phyloP scores from a whole-genome alignment of 2,888 invertebrate species.

The Erebia epiphron region DNA sequence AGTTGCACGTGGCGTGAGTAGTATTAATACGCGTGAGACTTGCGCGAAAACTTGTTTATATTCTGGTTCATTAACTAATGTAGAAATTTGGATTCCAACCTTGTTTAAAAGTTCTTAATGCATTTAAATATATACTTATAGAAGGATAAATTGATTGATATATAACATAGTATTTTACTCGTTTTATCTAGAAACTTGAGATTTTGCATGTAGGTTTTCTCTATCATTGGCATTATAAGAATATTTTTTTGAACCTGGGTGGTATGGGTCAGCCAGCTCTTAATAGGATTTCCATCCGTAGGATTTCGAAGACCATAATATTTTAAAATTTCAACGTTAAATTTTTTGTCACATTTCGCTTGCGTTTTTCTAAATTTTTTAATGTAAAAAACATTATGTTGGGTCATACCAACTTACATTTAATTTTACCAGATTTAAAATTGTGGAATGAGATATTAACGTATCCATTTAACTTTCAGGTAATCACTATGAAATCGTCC shows the following conservation, averaged over 20 bases:
- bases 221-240: no score
- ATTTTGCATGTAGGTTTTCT: no score
- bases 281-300: no score
- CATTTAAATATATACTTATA: no score
- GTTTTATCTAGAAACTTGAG: no score
- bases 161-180: no score
- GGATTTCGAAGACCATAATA: no score
- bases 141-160: no score
- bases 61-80: not conserved
- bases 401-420: not conserved
- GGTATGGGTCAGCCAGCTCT: no score
- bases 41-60: not conserved
- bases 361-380: not conserved
- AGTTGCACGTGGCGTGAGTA: no score
- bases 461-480: conserved; percentile 52
- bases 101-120: no score
- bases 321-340: not conserved
- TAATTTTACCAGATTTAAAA: not conserved
- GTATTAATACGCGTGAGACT: not conserved
- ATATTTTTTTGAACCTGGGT: no score
- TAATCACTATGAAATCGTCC: conserved; percentile 78
- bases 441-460: not conserved
- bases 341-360: not conserved
- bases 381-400: not conserved
- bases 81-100: conserved; percentile 1